Evolutionary conservation across 64 coral and sea anemone species (phyloP).

Genomic region (Porites australiensis): DNA sequence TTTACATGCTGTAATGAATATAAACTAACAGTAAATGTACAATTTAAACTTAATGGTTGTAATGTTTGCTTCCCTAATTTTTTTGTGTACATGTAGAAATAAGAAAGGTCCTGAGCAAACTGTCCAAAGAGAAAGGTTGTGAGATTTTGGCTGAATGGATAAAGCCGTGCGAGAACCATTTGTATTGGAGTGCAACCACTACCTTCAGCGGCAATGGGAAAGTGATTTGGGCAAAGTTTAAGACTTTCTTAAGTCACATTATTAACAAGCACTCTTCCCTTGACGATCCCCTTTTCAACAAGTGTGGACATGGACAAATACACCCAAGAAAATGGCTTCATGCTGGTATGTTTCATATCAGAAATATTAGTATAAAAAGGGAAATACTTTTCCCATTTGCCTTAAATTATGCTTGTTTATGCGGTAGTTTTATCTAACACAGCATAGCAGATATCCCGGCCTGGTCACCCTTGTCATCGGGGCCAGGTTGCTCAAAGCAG

Average conservation of each 20-base stretch:
- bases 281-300: conserved; percentile 33
- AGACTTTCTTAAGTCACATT: conserved; percentile 5
- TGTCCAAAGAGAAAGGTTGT: conserved; percentile 12
- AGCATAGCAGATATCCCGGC: background rate
- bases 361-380: background rate
- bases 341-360: background rate
- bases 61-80: background rate
- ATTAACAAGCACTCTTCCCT: conserved; percentile 38
- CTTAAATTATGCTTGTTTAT: too few relatives aligned
- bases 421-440: background rate
- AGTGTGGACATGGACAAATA: conserved; percentile 34
- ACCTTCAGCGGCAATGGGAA: conserved; percentile 9
- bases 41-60: background rate
- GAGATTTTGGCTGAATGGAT: conserved; percentile 24
- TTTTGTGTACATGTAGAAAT: conserved; percentile 24
- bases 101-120: conserved; percentile 11
- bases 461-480: background rate
- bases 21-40: background rate
- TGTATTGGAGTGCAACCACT: conserved; percentile 13
- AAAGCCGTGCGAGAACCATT: background rate
- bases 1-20: too few relatives aligned
- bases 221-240: conserved; percentile 30
- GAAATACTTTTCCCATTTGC: too few relatives aligned
- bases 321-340: conserved; percentile 31
- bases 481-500: too few relatives aligned